Conservation (phyloP, 2,797 vertebrate genomes). For the Mycteria americana region DNA sequence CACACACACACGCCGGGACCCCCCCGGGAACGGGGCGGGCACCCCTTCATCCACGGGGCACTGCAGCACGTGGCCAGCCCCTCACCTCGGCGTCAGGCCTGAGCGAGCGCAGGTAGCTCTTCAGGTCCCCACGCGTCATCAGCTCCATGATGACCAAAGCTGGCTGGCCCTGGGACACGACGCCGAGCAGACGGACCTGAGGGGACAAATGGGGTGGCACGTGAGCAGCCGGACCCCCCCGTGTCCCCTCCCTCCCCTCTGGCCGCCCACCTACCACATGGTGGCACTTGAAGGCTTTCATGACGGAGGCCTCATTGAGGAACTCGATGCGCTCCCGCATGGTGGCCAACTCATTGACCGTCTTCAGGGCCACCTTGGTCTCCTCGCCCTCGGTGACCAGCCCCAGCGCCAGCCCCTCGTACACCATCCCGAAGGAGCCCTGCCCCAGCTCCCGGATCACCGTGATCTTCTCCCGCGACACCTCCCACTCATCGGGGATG, state of each 20-base stretch:
- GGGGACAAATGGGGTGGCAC: not conserved
- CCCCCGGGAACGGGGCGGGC: fast-evolving
- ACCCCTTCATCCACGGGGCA: fast-evolving
- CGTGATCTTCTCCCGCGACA: slow-evolving; percentile 76
- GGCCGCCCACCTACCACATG: slow-evolving; percentile 72
- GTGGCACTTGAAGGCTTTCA: slow-evolving; percentile 82
- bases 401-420: slow-evolving; percentile 74
- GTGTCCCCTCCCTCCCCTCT: fast-evolving
- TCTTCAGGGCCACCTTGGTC: slow-evolving; percentile 80
- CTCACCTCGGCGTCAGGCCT: slow-evolving; percentile 77
- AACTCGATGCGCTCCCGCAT: slow-evolving; percentile 78
- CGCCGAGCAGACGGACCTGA: slow-evolving; percentile 79
- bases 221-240: fast-evolving
- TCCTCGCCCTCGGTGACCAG: slow-evolving; percentile 61
- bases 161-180: slow-evolving; percentile 81
- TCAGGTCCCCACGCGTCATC: slow-evolving; percentile 80
- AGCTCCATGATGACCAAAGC: slow-evolving; percentile 84
- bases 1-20: fast-evolving
- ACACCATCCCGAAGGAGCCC: slow-evolving; percentile 84
- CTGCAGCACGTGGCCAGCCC: fast-evolving
- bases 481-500: slow-evolving; percentile 80
- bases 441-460: slow-evolving; percentile 80
- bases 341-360: slow-evolving; percentile 79
- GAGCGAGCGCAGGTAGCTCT: slow-evolving; percentile 79
- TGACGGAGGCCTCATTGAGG: slow-evolving; percentile 82